Percentiles rank a stretch among this genome's conserved stretches.
Conservation (phyloP, 2,113 vertebrate species). For the Sclerurus mexicanus region DNA sequence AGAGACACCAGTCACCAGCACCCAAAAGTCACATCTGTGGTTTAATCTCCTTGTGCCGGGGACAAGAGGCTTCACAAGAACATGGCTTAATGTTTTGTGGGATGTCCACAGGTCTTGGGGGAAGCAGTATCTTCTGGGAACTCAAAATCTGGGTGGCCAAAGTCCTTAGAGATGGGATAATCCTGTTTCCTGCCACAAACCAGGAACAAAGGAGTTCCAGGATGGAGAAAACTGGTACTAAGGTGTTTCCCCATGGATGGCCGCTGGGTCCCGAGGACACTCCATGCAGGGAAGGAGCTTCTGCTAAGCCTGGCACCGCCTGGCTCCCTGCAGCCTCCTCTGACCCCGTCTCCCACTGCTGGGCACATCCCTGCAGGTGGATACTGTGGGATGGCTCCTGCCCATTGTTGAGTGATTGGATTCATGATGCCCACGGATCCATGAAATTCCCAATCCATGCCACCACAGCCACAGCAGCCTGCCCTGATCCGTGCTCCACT, state of each 20-base stretch:
- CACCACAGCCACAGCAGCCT: background rate
- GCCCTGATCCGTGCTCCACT: background rate
- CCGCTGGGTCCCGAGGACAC: accelerated
- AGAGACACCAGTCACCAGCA: accelerated
- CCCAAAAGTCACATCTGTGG: accelerated
- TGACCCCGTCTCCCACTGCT: accelerated
- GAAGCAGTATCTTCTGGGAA: background rate
- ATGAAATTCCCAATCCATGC: accelerated
- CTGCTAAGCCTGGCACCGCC: background rate
- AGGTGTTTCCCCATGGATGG: accelerated
- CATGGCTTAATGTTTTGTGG: accelerated
- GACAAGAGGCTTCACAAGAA: background rate
- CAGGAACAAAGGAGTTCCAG: accelerated
- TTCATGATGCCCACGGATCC: background rate
- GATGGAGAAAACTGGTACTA: accelerated
- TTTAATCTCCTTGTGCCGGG: background rate
- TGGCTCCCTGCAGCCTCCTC: background rate
- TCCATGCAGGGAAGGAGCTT: background rate
- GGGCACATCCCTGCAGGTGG: accelerated
- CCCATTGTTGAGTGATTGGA: accelerated
- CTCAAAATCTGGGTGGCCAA: background rate
- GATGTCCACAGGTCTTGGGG: accelerated
- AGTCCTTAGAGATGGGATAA: accelerated
- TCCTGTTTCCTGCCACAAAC: background rate
- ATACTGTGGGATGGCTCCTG: background rate